A percentile compares a stretch with the other conserved stretches of the same genome.
Evolutionary conservation across 1,140 invertebrate species (phyloP).

Genomic region (Heliconius melpomene): DNA sequence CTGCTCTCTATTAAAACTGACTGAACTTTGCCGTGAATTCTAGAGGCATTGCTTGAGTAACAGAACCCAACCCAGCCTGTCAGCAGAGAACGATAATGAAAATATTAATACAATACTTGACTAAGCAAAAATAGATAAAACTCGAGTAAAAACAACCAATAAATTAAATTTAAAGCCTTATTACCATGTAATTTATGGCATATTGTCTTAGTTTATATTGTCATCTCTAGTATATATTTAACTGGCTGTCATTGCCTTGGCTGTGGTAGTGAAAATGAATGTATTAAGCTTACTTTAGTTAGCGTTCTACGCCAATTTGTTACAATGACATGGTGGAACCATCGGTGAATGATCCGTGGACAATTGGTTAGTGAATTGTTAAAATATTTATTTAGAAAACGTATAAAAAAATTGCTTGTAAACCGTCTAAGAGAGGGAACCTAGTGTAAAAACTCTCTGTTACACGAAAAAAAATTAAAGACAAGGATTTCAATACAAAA

Average conservation of each 20-base stretch:
- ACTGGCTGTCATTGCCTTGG: not conserved
- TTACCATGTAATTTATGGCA: not conserved
- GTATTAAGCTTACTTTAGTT: too few species aligned
- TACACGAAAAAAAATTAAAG: too few species aligned
- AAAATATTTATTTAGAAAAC: not conserved
- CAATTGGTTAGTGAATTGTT: constrained; percentile 23
- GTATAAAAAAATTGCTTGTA: too few species aligned
- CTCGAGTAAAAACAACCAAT: not conserved
- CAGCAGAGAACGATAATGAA: too few species aligned
- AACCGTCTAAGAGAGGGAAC: not conserved
- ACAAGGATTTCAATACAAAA: too few species aligned
- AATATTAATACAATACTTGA: not conserved
- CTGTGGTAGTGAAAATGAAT: not conserved
- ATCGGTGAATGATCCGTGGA: constrained; percentile 31
- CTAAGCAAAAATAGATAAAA: not conserved
- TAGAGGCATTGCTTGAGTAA: too few species aligned
- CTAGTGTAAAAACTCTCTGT: not conserved
- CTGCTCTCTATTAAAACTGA: too few species aligned
- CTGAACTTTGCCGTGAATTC: too few species aligned
- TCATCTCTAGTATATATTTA: not conserved
- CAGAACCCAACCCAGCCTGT: too few species aligned
- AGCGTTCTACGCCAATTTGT: constrained; percentile 37
- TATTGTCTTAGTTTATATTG: not conserved
- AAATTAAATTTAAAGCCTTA: not conserved
- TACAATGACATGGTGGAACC: constrained; percentile 34